Percentiles rank a stretch among this genome's conserved stretches.
Conservation (phyloP, 2,888 invertebrate genomes). For the Odontocerum albicorne region DNA sequence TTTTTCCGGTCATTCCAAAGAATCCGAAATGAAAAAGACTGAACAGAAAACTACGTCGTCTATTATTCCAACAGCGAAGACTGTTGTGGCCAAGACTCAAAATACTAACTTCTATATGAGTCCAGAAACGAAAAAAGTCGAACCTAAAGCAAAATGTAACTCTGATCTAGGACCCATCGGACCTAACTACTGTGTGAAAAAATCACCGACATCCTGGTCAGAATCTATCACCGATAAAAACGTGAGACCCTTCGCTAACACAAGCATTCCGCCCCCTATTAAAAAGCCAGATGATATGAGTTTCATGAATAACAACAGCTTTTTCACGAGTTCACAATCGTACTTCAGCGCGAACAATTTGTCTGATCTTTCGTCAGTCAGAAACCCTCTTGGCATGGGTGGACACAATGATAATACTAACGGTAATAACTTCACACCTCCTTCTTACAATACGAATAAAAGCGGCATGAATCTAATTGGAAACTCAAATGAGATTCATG, state of each 20-base stretch:
- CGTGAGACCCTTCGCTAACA: background rate
- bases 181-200: constrained; percentile 40
- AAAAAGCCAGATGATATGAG: constrained; percentile 25
- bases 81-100: background rate
- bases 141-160: constrained; percentile 37
- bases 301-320: constrained; percentile 32
- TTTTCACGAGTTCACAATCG: constrained; percentile 31
- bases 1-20: constrained; percentile 24
- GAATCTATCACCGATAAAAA: constrained; percentile 24
- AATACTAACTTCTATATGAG: background rate
- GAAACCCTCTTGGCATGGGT: constrained; percentile 5
- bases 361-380: constrained; percentile 13
- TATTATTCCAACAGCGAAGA: background rate
- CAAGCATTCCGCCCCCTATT: constrained; percentile 11
- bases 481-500: background rate
- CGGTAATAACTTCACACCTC: constrained; percentile 14
- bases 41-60: background rate
- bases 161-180: constrained; percentile 49
- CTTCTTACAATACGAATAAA: constrained; percentile 15
- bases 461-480: constrained; percentile 6
- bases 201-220: constrained; percentile 31
- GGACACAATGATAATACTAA: constrained; percentile 9
- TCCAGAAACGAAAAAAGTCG: constrained; percentile 22
- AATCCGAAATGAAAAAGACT: constrained; percentile 19
- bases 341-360: constrained; percentile 26